phyloP scores from a whole-genome alignment of 2,797 vertebrate genomes.

The Sebastes reedi region DNA sequence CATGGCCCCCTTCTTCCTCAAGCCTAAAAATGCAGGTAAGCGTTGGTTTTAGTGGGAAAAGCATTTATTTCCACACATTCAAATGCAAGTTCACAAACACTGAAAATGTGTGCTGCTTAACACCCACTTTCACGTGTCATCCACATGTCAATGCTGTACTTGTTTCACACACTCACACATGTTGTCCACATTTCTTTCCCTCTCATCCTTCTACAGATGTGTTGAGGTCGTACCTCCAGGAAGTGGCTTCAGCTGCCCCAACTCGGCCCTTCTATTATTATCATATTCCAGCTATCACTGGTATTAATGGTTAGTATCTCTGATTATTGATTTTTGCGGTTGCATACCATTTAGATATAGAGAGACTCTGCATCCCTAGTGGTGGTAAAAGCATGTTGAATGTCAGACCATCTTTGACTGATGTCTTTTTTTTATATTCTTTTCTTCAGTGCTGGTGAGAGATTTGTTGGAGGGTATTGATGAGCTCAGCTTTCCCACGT shows the following conservation, averaged over 20 bases:
- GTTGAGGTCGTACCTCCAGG: slow-evolving; percentile 84
- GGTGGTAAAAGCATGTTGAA: too few species aligned
- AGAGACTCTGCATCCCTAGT: not conserved
- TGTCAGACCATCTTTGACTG: not conserved
- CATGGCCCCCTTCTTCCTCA: slow-evolving; percentile 91
- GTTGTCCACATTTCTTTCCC: not conserved
- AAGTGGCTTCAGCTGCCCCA: slow-evolving; percentile 87
- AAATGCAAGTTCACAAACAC: not conserved
- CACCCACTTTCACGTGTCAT: not conserved
- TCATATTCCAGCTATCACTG: slow-evolving; percentile 89
- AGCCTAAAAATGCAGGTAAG: slow-evolving; percentile 86
- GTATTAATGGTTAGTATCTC: slow-evolving; percentile 86
- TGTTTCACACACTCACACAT: not conserved
- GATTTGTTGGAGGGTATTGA: slow-evolving; percentile 89
- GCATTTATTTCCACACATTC: not conserved
- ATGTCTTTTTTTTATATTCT: not conserved
- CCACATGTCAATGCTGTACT: not conserved
- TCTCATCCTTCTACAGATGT: slow-evolving; percentile 72
- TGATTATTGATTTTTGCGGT: not conserved
- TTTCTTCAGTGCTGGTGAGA: slow-evolving; percentile 82
- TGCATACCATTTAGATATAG: not conserved
- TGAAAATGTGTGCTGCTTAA: not conserved
- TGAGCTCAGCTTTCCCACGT: slow-evolving; percentile 85
- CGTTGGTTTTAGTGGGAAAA: not conserved
- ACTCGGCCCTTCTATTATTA: slow-evolving; percentile 94